phyloP scores from a whole-genome alignment of 2,888 invertebrate species.

The Melieria omissa region DNA sequence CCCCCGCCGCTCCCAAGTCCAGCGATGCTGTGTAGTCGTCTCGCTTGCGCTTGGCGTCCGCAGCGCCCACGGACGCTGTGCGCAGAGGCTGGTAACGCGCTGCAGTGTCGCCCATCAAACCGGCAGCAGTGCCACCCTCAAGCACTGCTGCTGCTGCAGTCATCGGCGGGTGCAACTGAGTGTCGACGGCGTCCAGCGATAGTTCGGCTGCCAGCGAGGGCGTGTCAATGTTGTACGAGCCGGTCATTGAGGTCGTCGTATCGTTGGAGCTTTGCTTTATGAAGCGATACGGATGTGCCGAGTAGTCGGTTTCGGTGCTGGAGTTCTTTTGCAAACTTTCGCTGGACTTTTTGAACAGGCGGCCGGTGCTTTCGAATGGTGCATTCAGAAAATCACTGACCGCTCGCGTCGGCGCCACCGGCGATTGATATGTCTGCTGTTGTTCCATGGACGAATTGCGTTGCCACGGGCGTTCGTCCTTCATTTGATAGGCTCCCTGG shows the following conservation, averaged over 20 bases:
- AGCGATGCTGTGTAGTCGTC: constrained; percentile 51
- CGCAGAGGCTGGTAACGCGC: constrained; percentile 60
- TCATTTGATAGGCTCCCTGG: constrained; percentile 55
- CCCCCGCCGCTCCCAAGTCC: constrained; percentile 52
- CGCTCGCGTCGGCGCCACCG: constrained; percentile 56
- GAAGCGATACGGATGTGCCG: constrained; percentile 66
- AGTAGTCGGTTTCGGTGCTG: constrained; percentile 67
- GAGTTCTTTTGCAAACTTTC: constrained; percentile 67
- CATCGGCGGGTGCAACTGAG: constrained; percentile 28
- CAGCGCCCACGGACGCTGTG: constrained; percentile 62
- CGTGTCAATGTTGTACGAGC: constrained; percentile 66
- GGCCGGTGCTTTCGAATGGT: constrained; percentile 58
- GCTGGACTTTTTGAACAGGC: constrained; percentile 64
- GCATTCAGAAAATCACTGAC: constrained; percentile 64
- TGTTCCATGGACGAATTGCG: constrained; percentile 62
- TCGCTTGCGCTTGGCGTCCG: constrained; percentile 50
- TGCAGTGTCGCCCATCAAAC: constrained; percentile 28
- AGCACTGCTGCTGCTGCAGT: constrained; percentile 28
- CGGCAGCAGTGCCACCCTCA: neutral
- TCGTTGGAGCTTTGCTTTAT: constrained; percentile 68
- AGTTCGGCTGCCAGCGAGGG: constrained; percentile 64
- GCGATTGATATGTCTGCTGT: constrained; percentile 57
- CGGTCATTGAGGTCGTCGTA: constrained; percentile 66
- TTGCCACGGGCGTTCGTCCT: constrained; percentile 61
- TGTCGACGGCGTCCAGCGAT: constrained; percentile 63